Percentiles rank a stretch among this genome's conserved stretches.
phyloP scores from a whole-genome alignment of 1,140 invertebrate species.

The Listronotus bonariensis region DNA sequence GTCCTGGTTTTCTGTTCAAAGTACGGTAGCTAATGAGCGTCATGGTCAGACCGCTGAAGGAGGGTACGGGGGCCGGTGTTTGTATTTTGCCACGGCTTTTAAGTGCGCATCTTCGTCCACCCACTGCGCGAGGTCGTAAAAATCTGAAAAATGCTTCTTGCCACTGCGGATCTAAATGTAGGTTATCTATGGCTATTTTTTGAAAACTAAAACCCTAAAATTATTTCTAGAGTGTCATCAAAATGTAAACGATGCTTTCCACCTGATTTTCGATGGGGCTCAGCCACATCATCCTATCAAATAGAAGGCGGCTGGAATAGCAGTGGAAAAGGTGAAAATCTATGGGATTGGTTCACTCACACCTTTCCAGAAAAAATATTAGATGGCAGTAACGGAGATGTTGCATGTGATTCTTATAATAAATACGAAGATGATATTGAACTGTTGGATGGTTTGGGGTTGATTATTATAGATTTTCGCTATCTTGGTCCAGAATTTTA shows the following conservation, averaged over 20 bases:
- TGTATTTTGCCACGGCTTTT: no score
- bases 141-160: no score
- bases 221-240: constrained; percentile 10
- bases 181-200: no score
- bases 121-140: no score
- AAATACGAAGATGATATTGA: constrained; percentile 30
- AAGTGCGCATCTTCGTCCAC: no score
- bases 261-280: constrained; percentile 17
- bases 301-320: constrained; percentile 29
- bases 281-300: constrained; percentile 22
- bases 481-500: constrained; percentile 62
- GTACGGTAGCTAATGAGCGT: no score
- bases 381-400: constrained; percentile 26
- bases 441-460: constrained; percentile 24
- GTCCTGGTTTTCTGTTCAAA: no score
- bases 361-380: constrained; percentile 53
- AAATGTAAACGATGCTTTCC: constrained; percentile 17
- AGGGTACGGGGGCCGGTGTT: no score
- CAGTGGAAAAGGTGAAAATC: constrained; percentile 59
- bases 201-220: background rate
- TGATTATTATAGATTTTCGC: constrained; percentile 58
- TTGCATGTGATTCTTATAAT: constrained; percentile 33
- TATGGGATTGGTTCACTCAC: constrained; percentile 66
- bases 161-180: no score
- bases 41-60: no score